Evolutionary conservation across 2,888 invertebrate species (phyloP).

Genomic region (Cantharis flavilabris): DNA sequence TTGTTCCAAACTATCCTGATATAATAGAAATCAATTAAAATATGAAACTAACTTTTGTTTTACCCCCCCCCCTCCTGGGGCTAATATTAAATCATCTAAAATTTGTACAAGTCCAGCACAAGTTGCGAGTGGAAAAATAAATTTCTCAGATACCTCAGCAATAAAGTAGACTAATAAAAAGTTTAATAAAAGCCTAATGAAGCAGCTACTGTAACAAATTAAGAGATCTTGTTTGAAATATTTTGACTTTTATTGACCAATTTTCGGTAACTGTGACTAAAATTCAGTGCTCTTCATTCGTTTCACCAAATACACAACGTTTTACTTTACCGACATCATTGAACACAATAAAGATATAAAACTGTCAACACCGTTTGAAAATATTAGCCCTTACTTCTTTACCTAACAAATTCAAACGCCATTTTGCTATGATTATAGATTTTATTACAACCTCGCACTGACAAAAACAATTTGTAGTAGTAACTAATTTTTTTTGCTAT

Average conservation of each 20-base stretch:
- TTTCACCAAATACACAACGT: slow-evolving; percentile 18
- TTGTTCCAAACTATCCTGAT: not conserved
- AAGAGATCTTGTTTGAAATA: slow-evolving; percentile 27
- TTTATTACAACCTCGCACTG: not conserved
- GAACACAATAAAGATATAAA: slow-evolving; percentile 41
- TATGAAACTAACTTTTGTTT: too few relatives aligned
- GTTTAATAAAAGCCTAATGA: slow-evolving; percentile 4
- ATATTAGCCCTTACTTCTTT: slow-evolving; percentile 33
- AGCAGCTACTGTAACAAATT: slow-evolving; percentile 38
- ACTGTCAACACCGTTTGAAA: slow-evolving; percentile 46
- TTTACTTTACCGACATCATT: slow-evolving; percentile 39
- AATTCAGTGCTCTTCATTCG: slow-evolving; percentile 27
- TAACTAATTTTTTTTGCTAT: too few relatives aligned
- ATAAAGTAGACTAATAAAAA: not conserved
- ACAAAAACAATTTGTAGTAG: too few relatives aligned
- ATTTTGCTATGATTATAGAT: not conserved
- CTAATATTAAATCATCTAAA: not conserved
- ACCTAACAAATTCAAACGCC: not conserved
- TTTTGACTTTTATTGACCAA: slow-evolving; percentile 42
- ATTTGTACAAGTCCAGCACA: not conserved
- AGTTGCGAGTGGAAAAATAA: not conserved
- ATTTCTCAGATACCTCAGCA: not conserved
- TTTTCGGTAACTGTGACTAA: slow-evolving; percentile 37
- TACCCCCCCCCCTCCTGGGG: too few relatives aligned
- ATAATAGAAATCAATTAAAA: not conserved